Evolutionary conservation across 2,113 vertebrate genomes (phyloP).

Genomic region (Eulemur rufifrons): DNA sequence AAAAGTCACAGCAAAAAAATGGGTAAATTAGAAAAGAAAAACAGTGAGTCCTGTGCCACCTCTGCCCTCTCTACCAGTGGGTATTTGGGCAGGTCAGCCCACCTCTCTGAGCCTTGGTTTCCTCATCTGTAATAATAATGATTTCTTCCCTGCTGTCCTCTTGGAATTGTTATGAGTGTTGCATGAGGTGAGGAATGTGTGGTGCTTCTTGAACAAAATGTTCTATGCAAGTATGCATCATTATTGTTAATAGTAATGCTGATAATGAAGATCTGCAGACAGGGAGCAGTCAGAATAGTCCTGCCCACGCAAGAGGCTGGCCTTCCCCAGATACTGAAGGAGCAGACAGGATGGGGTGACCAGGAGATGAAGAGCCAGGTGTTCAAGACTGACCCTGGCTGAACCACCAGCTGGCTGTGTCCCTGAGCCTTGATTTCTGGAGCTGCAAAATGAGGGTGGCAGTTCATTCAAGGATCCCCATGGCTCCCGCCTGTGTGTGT

Average conservation of each 20-base stretch:
- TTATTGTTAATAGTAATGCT: neutral
- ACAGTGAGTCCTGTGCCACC: rapidly evolving
- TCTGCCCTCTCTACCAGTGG: neutral
- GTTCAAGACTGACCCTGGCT: neutral
- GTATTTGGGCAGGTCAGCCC: neutral
- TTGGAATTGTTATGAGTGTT: neutral
- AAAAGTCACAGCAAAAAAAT: neutral
- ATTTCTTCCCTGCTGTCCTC: neutral
- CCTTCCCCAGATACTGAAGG: neutral
- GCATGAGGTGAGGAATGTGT: neutral
- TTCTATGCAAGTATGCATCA: neutral
- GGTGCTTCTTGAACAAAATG: neutral
- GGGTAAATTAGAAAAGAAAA: neutral
- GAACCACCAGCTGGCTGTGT: neutral
- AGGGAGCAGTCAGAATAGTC: neutral
- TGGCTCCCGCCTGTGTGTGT: neutral
- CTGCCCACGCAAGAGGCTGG: neutral
- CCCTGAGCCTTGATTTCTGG: neutral
- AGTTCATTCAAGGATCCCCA: neutral
- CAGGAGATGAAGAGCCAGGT: neutral
- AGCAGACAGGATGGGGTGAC: neutral
- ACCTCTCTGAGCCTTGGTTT: neutral
- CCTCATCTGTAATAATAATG: neutral
- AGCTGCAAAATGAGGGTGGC: neutral
- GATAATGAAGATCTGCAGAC: neutral